Conservation (phyloP, 2,888 invertebrate species). For the Euclidia mi region DNA sequence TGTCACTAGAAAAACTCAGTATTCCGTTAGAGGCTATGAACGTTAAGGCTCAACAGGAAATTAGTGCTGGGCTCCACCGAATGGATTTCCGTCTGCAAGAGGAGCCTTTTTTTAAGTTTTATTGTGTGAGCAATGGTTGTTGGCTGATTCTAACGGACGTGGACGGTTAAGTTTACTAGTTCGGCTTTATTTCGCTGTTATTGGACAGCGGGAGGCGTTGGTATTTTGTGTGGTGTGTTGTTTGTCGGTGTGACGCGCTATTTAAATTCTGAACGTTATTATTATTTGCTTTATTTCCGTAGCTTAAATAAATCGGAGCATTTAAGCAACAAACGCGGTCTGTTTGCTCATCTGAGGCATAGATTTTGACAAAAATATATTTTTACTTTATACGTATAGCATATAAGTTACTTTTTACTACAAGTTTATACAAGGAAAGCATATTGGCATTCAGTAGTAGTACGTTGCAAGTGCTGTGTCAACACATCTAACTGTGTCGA, state of each 20-base stretch:
- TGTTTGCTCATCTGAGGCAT: no score
- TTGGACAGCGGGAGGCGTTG: slow-evolving; percentile 25
- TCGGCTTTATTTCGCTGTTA: slow-evolving; percentile 45
- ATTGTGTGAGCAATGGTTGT: slow-evolving; percentile 61
- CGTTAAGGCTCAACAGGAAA: slow-evolving; percentile 58
- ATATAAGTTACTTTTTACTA: no score
- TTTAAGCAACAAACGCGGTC: no score
- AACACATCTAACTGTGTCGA: no score
- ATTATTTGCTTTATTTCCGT: no score
- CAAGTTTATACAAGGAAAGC: no score
- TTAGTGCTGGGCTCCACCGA: slow-evolving; percentile 69
- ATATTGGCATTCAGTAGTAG: no score
- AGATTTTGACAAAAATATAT: no score
- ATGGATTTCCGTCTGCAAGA: slow-evolving; percentile 72
- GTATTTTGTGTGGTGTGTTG: slow-evolving; percentile 1
- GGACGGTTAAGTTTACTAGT: slow-evolving; percentile 43
- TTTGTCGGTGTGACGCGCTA: background rate
- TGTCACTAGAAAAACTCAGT: slow-evolving; percentile 3
- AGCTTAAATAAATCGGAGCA: no score
- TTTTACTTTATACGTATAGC: no score
- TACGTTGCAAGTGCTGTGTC: no score
- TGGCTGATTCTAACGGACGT: slow-evolving; percentile 53
- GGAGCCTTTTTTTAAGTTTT: slow-evolving; percentile 71
- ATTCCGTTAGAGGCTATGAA: slow-evolving; percentile 38
- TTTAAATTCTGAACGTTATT: background rate